Percentiles rank a stretch among this genome's conserved stretches.
phyloP scores from a whole-genome alignment of 2,888 invertebrate species.

The Cryptophagus acutangulus region DNA sequence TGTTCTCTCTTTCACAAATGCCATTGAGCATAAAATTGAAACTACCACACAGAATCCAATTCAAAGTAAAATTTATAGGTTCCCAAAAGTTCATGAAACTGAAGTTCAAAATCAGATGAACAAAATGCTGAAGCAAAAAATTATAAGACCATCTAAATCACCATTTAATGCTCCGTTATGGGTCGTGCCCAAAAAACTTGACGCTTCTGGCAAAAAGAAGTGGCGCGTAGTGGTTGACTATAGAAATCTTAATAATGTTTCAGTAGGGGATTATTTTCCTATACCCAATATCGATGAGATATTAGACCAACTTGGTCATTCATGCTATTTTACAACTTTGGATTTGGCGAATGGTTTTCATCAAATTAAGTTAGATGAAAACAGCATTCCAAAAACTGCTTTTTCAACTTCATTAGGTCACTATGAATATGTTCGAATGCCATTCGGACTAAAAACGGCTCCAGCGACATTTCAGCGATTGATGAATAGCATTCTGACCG shows the following conservation, averaged over 20 bases:
- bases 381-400: slow-evolving; percentile 4
- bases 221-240: slow-evolving; percentile 12
- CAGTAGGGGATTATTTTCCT: slow-evolving; percentile 7
- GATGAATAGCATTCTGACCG: neutral
- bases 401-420: slow-evolving; percentile 1
- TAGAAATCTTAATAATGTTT: slow-evolving; percentile 8
- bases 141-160: slow-evolving; percentile 6
- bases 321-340: slow-evolving; percentile 3
- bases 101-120: slow-evolving; percentile 7
- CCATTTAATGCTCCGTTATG: slow-evolving; percentile 5
- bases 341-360: slow-evolving; percentile 7
- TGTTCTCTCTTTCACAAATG: neutral
- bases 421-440: slow-evolving; percentile 9
- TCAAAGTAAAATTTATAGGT: slow-evolving; percentile 6
- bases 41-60: neutral
- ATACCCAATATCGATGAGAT: slow-evolving; percentile 8
- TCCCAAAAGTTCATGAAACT: slow-evolving; percentile 7
- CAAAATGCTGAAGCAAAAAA: slow-evolving; percentile 5
- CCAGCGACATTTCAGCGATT: neutral
- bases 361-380: slow-evolving; percentile 4
- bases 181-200: slow-evolving; percentile 9
- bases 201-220: slow-evolving; percentile 6
- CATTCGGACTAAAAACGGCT: slow-evolving; percentile 7
- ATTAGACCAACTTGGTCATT: slow-evolving; percentile 4
- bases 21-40: neutral